A percentile compares a stretch with the other conserved stretches of the same genome.
Evolutionary conservation across 2,113 vertebrate genomes (phyloP).

Genomic region (Syngnathus typhle): DNA sequence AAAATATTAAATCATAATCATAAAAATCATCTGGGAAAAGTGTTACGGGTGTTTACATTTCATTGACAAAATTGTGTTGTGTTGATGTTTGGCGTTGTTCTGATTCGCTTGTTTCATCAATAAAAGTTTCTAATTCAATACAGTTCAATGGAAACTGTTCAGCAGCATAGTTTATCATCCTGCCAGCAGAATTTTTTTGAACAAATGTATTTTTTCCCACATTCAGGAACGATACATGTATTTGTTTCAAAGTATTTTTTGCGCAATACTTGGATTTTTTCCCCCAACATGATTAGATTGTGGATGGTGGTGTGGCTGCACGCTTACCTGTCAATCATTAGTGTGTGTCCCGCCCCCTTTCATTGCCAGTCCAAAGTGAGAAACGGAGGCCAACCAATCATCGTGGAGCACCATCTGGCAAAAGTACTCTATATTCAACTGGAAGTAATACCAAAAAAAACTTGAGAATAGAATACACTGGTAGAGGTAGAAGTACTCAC

Average conservation of each 20-base stretch:
- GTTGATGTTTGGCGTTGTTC: background rate
- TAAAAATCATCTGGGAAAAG: no score
- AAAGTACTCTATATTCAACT: background rate
- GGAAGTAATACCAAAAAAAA: background rate
- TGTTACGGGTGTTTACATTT: no score
- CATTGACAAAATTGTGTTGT: background rate
- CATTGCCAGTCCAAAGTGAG: background rate
- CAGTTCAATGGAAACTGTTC: background rate
- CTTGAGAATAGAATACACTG: background rate
- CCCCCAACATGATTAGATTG: no score
- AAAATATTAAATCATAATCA: no score
- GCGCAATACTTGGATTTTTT: no score
- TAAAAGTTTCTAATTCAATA: background rate
- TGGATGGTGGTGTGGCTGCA: background rate
- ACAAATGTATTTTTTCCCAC: background rate
- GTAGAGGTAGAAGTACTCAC: background rate
- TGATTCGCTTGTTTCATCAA: background rate
- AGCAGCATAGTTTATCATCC: background rate
- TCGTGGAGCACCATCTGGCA: no score
- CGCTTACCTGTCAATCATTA: conserved; percentile 1
- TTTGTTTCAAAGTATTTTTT: background rate
- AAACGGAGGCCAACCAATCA: no score
- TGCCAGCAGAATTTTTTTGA: no score
- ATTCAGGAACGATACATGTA: background rate
- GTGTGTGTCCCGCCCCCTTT: background rate